Conservation (phyloP, 2,113 vertebrate genomes). For the Perca flavescens region DNA sequence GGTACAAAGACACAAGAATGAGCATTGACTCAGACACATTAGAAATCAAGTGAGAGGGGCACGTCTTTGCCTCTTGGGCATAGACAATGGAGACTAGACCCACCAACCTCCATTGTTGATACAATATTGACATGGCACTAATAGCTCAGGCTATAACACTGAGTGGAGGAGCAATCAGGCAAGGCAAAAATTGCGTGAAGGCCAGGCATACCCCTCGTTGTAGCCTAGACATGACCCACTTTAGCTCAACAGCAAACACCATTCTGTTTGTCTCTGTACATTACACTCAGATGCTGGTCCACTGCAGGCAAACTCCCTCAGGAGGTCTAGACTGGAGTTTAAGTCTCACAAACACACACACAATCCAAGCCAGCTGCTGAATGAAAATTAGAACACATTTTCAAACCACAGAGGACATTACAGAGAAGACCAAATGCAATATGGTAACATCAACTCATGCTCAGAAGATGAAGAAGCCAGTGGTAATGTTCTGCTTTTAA, state of each 20-base stretch:
- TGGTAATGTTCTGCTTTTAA: slow-evolving; percentile 18
- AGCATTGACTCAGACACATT: slow-evolving; percentile 55
- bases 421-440: slow-evolving; percentile 16
- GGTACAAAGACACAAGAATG: slow-evolving; percentile 40
- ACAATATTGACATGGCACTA: slow-evolving; percentile 80
- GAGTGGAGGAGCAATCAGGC: slow-evolving; percentile 65
- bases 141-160: slow-evolving; percentile 56
- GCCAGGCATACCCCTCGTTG: slow-evolving; percentile 33
- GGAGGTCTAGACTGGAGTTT: slow-evolving; percentile 51
- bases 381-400: slow-evolving; percentile 38
- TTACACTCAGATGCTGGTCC: slow-evolving; percentile 72
- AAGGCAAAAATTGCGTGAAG: slow-evolving; percentile 67
- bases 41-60: slow-evolving; percentile 37
- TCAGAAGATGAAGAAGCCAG: background rate
- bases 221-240: slow-evolving; percentile 66
- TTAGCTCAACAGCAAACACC: slow-evolving; percentile 69
- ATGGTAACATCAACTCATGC: slow-evolving; percentile 33
- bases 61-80: slow-evolving; percentile 47
- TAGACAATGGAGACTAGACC: slow-evolving; percentile 39
- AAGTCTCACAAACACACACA: slow-evolving; percentile 15
- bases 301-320: slow-evolving; percentile 53
- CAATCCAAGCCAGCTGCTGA: slow-evolving; percentile 15
- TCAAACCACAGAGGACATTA: slow-evolving; percentile 30
- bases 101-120: slow-evolving; percentile 69
- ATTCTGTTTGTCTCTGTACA: slow-evolving; percentile 76